Evolutionary conservation across 1,140 invertebrate genomes (phyloP), one percentile per base, ranked within the genome.

Genomic region (Dysdera silvatica): DNA sequence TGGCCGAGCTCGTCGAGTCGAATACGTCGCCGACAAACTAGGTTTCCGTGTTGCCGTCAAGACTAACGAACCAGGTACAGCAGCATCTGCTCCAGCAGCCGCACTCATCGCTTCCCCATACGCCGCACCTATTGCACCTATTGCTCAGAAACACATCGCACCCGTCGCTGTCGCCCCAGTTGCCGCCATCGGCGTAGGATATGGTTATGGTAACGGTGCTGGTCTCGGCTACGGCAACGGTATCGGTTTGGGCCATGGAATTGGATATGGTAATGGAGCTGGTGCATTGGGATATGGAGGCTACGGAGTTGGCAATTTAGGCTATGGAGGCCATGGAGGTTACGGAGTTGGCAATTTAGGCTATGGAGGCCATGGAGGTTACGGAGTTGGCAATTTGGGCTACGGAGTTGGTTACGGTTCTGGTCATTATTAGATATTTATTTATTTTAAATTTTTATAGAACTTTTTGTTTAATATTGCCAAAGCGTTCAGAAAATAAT

Each of bases 21-120:
- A 54, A 1, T 61, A 61, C 49, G 35, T 61, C 29, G 60, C 60
- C 23, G 60, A 61, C 28, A 40, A 20, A 23, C 16, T 16, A 14
- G 60, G 60, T 45, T 61, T 61, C 51, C 48, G 60, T 26, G 60
- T 40, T 37, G 31, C 18, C 8, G 51, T 61, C 35, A 41, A 49
- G n/a, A 61, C 60, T 4, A 61, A 61, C 24, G 60, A 61, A 47
- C 51, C 32, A 4, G 60, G 60, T 7, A 60, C 57, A 18, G 45
- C 43, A 2, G 35, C 53, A n/a, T 47, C 43, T 6, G 58, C 66
- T 29, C 51, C 68, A 18, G 70, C 66, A 12, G 55, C 47, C n/a
- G 67, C 67, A 24, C 23, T 31, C 16, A 18, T 57, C 16, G 41
- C 55, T 35, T 24, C 18, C 16, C 32, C 32, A 4, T 55, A 55